Percentiles rank a stretch among this genome's conserved stretches.
These are phyloP conservation scores for Pheosia tremula DNA, from an alignment of 2,888 invertebrate genomes.

Conservation along the genomic window DNA sequence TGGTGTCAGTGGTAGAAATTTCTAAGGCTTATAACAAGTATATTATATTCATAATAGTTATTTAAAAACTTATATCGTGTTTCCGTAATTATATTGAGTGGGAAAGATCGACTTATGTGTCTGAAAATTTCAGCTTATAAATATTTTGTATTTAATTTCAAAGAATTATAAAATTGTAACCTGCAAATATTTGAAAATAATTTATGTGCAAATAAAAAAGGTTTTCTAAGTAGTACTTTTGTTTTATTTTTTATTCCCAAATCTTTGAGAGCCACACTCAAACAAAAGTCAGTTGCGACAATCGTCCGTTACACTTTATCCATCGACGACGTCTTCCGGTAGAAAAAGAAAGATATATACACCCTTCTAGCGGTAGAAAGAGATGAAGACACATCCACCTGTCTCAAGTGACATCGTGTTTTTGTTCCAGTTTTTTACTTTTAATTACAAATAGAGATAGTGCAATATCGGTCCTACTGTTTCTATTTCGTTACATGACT, in stretches of 20 bases:
- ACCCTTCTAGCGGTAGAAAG: conserved; percentile 28
- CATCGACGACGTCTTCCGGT: conserved; percentile 69
- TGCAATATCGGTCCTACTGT: conserved; percentile 59
- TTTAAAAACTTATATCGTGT: no score
- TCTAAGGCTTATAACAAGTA: no score
- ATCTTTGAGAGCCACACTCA: conserved; percentile 57
- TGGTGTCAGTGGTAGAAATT: no score
- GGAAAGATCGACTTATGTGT: no score
- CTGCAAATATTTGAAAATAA: no score
- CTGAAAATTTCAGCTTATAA: no score
- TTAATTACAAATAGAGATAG: conserved; percentile 67
- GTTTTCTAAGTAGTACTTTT: no score
- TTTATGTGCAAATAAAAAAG: no score
- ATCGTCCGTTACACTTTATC: conserved; percentile 78
- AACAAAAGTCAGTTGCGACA: conserved; percentile 80
- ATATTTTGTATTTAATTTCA: no score
- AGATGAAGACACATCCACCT: conserved; percentile 65
- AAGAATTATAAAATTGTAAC: no score
- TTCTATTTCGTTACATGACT: background rate
- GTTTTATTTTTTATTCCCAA: conserved; percentile 8
- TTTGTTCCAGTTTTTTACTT: conserved; percentile 55
- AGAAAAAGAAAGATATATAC: conserved; percentile 54
- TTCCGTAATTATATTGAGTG: no score
- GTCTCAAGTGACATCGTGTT: conserved; percentile 56
- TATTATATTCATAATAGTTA: no score